Base-by-base conservation (phyloP, 1,140 invertebrate genomes). In the Pseudomyrmex sp. region DNA sequence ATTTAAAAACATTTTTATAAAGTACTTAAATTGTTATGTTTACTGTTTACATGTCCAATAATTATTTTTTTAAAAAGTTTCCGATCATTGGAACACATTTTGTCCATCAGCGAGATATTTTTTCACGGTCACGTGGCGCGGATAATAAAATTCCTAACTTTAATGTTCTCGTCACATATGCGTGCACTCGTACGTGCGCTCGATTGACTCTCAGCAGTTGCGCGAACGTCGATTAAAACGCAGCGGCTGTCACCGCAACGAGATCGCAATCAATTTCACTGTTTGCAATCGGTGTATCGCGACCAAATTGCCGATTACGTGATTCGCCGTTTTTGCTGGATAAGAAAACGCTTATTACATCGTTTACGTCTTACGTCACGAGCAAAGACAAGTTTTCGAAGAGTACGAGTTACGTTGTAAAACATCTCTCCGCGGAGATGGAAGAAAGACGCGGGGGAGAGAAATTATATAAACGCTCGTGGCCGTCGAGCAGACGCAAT, bases 381-480 rank as follows among this genome's bases (percentile, higher is more conserved):
- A 62, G 12, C 5, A 2, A 50, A 58, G n/a, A 63, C 2, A 68
- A 10, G 20, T 35, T 35, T 35, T 35, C 35, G 5, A 35, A 35
- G 35, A 7, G 5, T 35, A 35, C 35, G 35, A 35, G 0, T 35
- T 35, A 5, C 35, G 35, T 35, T 35, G 35, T 35, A 35, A 35
- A 35, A 35, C 35, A 0, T 35, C 35, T 35, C 35, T 7, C 35
- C 35, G 35, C 35, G 35, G 35, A 35, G 35, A 35, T 35, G 35
- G 13, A 23, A 59, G 20, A 50, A 48, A 48, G 2, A 68, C 18
- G 23, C 35, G 15, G 2, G 15, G 2, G 15, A 54, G 56, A 76
- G 10, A 35, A 48, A 76, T 85, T 83, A 68, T 54, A 18, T 50
- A 80, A 84, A 35, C 35, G 35, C 35, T 35, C 35, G 10, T n/a